These are phyloP conservation scores for Carollia perspicillata DNA, from an alignment of 2,113 vertebrate genomes.

Conservation along the genomic window DNA sequence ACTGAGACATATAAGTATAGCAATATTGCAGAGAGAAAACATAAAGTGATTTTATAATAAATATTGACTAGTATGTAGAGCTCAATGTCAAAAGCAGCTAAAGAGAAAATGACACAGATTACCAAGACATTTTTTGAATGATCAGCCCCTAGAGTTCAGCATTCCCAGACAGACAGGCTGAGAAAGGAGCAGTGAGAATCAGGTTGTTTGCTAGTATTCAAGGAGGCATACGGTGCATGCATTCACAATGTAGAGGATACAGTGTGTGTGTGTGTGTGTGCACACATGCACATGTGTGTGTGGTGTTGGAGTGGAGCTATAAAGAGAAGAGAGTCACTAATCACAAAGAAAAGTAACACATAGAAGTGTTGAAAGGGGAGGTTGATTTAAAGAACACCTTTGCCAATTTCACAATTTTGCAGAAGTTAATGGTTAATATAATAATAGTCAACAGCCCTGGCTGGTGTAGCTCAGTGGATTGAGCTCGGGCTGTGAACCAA, in stretches of 20 bases:
- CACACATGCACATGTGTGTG: too few species aligned
- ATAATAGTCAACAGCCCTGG: neutral
- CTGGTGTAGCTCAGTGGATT: too few species aligned
- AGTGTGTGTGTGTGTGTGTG: neutral
- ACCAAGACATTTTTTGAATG: neutral
- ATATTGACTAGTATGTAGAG: neutral
- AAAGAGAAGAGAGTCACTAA: neutral
- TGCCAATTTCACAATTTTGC: neutral
- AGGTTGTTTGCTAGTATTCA: neutral
- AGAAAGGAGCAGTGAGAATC: neutral
- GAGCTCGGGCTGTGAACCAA: too few species aligned
- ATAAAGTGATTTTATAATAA: neutral
- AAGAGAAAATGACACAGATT: neutral
- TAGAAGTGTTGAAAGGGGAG: neutral
- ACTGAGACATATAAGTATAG: neutral
- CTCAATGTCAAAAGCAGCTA: neutral
- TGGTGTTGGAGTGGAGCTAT: fast-evolving
- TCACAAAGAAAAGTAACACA: neutral
- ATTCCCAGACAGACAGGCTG: neutral
- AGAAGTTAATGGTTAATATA: neutral
- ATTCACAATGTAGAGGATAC: neutral
- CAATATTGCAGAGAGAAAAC: neutral
- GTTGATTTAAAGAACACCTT: neutral
- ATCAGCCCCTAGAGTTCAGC: neutral
- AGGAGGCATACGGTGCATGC: neutral